Base-by-base conservation (phyloP, 30 jellyfish, hydroid and myxozoan genomes). In the Nemopilema nomurai region DNA sequence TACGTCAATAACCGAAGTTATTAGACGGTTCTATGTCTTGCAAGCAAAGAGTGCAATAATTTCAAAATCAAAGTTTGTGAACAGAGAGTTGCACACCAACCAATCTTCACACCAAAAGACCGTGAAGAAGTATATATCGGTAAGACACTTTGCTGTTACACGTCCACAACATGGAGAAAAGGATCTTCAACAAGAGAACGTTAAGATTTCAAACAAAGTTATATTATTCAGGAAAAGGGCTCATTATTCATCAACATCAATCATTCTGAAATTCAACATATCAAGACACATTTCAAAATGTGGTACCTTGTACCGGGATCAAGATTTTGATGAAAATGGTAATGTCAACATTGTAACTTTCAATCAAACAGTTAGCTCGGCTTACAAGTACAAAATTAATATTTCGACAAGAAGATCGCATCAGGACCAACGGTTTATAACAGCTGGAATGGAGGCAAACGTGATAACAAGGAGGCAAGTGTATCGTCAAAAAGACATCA, bases 1-100 rank as follows among this genome's bases (percentile, higher is more conserved):
- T 69, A 27, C 71, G 13, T 23, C 78, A 25, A 64, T 79, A 30
- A 69, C 74, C 19, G 67, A 66, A n/a, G 49, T 79, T 18, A 64
- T 21, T 3, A 62, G 89, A 64, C 62, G 81, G 41, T 49, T 25
- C 0, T 32, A 63, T 57, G 21, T 24, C 1, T 21, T 32, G 27
- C 62, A 23, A 64, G 89, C 89, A 4, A 49, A 28, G 20, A 64
- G 71, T 67, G 9, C 78, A 0, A 20, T 79, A 16, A 24, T 79
- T 1, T 79, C 89, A 30, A 79, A 41, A 9, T 24, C 72, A 21
- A 62, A 26, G 49, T 18, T 52, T n/a, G 24, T 53, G 28, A 51
- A 28, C 49, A n/a, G n/a, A n/a, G n/a, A n/a, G n/a, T 19, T n/a
- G 8, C 87, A 52, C 31, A 51, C 81, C 24, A 26, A 16, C 25